A percentile compares a stretch with the other conserved stretches of the same genome.
These are phyloP conservation scores for Ceryle rudis DNA, from an alignment of 2,797 vertebrate genomes.

Conservation along the genomic window DNA sequence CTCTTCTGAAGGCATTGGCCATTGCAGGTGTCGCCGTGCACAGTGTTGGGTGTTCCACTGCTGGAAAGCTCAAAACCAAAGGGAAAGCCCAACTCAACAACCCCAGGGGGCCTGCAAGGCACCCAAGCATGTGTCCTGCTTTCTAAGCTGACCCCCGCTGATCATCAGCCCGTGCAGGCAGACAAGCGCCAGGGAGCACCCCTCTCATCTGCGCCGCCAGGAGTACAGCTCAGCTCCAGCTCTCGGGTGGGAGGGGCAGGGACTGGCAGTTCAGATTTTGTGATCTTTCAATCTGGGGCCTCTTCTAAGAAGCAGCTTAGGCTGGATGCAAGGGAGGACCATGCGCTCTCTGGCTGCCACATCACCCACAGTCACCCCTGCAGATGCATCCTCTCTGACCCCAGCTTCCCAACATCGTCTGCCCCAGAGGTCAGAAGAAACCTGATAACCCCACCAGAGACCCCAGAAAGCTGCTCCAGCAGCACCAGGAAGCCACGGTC, in stretches of 20 bases:
- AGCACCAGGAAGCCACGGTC: not conserved
- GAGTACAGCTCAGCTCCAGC: not conserved
- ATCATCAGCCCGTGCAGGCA: not conserved
- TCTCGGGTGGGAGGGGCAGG: not conserved
- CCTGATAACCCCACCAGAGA: not conserved
- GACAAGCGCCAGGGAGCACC: accelerated
- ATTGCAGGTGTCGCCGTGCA: accelerated
- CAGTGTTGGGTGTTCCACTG: not conserved
- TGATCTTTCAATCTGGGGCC: not conserved
- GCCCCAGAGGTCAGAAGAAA: not conserved
- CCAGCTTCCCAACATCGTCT: not conserved
- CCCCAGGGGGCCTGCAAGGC: not conserved
- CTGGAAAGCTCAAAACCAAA: not conserved
- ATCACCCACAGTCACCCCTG: accelerated
- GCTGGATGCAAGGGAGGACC: not conserved
- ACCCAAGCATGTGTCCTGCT: not conserved
- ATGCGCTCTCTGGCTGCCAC: accelerated
- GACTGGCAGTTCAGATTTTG: not conserved
- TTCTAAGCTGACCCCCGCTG: not conserved
- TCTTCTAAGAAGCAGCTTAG: not conserved
- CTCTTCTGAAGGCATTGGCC: accelerated
- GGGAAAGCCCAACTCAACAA: not conserved
- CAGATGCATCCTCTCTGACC: no score
- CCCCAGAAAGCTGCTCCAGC: not conserved
- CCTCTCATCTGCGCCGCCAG: not conserved